These are phyloP conservation scores for Pygocentrus nattereri DNA, from an alignment of 2,797 vertebrate genomes.

Conservation along the genomic window DNA sequence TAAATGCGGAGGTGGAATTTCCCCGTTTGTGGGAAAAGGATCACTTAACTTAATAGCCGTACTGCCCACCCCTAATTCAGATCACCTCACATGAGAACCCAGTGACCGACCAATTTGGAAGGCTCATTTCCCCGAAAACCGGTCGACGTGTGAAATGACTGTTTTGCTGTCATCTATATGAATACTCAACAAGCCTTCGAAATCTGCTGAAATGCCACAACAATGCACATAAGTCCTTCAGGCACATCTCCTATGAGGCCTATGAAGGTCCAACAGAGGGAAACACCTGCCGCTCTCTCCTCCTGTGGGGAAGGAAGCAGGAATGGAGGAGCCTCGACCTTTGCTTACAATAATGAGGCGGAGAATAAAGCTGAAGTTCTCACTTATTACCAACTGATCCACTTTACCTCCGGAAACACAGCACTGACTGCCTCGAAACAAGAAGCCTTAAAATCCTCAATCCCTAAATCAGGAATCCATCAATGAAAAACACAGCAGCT, in stretches of 20 bases:
- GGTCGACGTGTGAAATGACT: not conserved
- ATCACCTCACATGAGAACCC: not conserved
- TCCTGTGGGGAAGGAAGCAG: constrained; percentile 49
- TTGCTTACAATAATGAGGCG: constrained; percentile 3
- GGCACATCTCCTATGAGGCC: not conserved
- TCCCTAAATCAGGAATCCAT: no score
- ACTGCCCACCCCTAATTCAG: not conserved
- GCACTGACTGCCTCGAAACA: not conserved
- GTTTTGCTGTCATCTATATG: not conserved
- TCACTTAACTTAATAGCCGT: no score
- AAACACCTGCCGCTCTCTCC: constrained; percentile 49
- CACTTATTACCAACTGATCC: not conserved
- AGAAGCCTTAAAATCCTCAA: no score
- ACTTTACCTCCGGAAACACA: not conserved
- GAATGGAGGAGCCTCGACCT: constrained; percentile 28
- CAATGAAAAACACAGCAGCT: not conserved
- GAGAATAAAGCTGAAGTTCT: not conserved
- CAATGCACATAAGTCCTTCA: not conserved
- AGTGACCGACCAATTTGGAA: not conserved
- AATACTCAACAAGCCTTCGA: not conserved
- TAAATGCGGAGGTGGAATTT: no score
- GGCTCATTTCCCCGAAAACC: no score
- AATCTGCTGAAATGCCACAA: not conserved
- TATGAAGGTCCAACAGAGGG: not conserved
- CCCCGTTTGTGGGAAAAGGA: no score